phyloP scores from a whole-genome alignment of 2,888 invertebrate species.

The Pyrocoelia pectoralis region DNA sequence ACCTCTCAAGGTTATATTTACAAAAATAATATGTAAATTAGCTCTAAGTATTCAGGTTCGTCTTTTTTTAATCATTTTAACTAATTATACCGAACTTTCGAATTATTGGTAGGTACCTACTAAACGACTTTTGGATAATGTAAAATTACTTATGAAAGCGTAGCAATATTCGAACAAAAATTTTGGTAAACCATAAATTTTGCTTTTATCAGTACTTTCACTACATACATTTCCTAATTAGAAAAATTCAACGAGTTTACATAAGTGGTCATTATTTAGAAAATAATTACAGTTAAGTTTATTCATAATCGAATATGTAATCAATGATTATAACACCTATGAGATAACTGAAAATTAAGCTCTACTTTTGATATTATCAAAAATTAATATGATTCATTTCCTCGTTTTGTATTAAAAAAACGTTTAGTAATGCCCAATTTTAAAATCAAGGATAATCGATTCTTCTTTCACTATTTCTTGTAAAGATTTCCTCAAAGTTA shows the following conservation, averaged over 20 bases:
- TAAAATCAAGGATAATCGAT: neutral
- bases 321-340: neutral
- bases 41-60: slow-evolving; percentile 11
- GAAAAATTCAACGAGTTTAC: neutral
- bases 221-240: neutral
- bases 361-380: too few relatives aligned
- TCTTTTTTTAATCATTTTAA: neutral
- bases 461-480: neutral
- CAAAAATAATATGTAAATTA: neutral
- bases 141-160: neutral
- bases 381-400: neutral
- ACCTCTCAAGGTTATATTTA: slow-evolving; percentile 28
- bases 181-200: neutral
- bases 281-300: neutral
- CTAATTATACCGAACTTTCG: slow-evolving; percentile 19
- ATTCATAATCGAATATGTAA: neutral
- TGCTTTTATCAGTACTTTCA: neutral
- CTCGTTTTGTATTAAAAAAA: neutral
- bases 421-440: neutral
- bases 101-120: slow-evolving; percentile 15
- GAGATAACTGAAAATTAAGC: neutral
- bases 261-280: neutral
- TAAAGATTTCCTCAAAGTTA: neutral
- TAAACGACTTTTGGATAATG: neutral
- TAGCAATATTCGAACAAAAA: neutral